Base-by-base conservation (phyloP, 2,113 vertebrate species). In the Pelmatolapia mariae region DNA sequence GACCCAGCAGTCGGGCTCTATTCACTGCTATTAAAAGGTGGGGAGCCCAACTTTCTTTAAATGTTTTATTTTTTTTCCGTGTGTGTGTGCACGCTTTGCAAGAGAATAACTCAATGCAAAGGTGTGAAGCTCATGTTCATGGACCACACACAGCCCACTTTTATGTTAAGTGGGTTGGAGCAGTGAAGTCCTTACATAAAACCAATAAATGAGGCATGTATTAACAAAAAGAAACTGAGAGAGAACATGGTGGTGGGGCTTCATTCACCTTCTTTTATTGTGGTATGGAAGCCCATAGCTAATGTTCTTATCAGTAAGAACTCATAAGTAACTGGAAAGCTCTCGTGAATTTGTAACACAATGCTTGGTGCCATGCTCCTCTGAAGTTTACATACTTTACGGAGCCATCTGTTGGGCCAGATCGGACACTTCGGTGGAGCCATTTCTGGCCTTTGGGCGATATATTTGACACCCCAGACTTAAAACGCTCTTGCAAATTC, bases 21-120 rank as follows among this genome's bases (percentile, higher is more conserved):
- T 80, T 84, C 81, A 8, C 80, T 85, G 88, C 87, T 94, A 76
- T 11, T 43, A 85, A 90, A 89, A 84, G n/a, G 86, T 52, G 29
- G 15, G 82, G 43, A 78, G 71, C 45, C 71, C 26, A 19, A 31
- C 15, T 78, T 29, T 56, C 33, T 53, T 40, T 43, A 43, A 73
- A 13, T 68, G 47, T 83, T 40, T 43, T 29, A 1, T 5, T 24
- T 18, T 16, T 84, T 45, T 10, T 1, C 31, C 3, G 0, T 31
- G 3, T n/a, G 10, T 33, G 33, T 22, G 66, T 11, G 40, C 5
- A 19, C 1, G 15, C 22, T 19, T 50, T 19, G 10, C 45, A 78
- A 50, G 43, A 50, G 26, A 78, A 78, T 50, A 50, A 50, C 16
- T 78, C 26, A 50, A 50, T 78, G 50, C 16, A 31, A 78, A 50